Percentiles rank a stretch among this genome's conserved stretches.
phyloP scores from a whole-genome alignment of 1,140 invertebrate species.

The Parasteatoda tepidariorum region DNA sequence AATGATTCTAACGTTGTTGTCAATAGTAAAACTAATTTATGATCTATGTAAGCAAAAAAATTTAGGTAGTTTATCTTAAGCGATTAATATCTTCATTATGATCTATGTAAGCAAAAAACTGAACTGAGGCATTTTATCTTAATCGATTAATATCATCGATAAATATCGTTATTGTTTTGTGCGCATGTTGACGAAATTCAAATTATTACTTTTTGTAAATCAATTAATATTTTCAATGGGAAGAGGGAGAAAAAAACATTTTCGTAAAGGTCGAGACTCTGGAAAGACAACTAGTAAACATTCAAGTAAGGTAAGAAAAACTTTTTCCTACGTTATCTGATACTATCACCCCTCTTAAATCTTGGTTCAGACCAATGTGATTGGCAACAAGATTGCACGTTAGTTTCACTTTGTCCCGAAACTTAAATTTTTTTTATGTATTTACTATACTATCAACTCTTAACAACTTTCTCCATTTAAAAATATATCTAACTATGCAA shows the following conservation, averaged over 20 bases:
- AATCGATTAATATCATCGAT: too few species aligned
- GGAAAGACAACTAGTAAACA: not conserved
- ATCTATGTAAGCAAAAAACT: too few species aligned
- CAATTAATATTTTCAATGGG: conserved; percentile 4
- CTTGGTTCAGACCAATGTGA: not conserved
- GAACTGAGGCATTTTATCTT: too few species aligned
- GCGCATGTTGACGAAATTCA: not conserved
- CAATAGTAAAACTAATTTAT: too few species aligned
- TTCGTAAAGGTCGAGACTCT: not conserved
- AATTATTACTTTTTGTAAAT: not conserved
- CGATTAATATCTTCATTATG: too few species aligned
- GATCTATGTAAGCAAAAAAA: too few species aligned
- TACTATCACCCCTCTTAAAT: too few species aligned
- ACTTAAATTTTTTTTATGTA: not conserved
- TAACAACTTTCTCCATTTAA: not conserved
- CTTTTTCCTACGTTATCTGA: not conserved
- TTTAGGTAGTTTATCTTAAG: too few species aligned
- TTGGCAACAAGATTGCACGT: not conserved
- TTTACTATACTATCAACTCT: not conserved
- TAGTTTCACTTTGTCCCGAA: not conserved
- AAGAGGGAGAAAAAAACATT: conserved; percentile 27
- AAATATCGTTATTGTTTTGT: not conserved
- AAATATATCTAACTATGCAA: not conserved
- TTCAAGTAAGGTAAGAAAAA: not conserved
- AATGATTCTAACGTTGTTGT: too few species aligned